These are phyloP conservation scores for Brachirus orientalis DNA, from an alignment of 2,113 vertebrate species.

Conservation along the genomic window DNA sequence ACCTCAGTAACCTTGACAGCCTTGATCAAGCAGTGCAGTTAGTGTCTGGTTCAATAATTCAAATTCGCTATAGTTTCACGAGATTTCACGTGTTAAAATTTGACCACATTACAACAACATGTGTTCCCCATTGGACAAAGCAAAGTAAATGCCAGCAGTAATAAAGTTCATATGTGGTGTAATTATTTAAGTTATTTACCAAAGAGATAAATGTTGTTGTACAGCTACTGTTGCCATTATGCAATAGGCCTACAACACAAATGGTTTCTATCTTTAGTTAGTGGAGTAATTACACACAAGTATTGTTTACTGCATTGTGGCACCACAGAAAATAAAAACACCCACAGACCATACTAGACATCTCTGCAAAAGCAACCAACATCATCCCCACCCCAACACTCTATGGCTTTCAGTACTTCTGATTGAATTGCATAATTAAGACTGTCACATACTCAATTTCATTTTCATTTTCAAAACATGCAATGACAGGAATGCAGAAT, in stretches of 20 bases:
- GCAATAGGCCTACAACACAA: slow-evolving; percentile 13
- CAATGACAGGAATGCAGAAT: not conserved
- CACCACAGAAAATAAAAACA: no score
- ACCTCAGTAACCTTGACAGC: slow-evolving; percentile 30
- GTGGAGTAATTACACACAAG: no score
- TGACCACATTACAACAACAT: not conserved
- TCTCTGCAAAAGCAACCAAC: no score
- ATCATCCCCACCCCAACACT: no score
- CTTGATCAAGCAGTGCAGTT: not conserved
- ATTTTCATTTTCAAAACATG: not conserved
- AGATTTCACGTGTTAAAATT: not conserved
- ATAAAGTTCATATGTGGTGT: not conserved
- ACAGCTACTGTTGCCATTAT: slow-evolving; percentile 1
- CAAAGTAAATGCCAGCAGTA: not conserved
- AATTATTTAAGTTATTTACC: not conserved
- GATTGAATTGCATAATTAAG: no score
- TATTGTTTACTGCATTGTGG: no score
- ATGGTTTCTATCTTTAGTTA: not conserved
- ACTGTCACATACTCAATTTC: no score
- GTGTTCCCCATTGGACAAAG: not conserved
- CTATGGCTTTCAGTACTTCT: no score
- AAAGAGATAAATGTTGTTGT: not conserved
- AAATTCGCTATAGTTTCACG: not conserved
- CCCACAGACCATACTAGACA: no score
- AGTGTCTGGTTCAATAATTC: not conserved